Evolutionary conservation across 1,140 invertebrate genomes (phyloP).

Genomic region (Catajapyx aquilonaris): DNA sequence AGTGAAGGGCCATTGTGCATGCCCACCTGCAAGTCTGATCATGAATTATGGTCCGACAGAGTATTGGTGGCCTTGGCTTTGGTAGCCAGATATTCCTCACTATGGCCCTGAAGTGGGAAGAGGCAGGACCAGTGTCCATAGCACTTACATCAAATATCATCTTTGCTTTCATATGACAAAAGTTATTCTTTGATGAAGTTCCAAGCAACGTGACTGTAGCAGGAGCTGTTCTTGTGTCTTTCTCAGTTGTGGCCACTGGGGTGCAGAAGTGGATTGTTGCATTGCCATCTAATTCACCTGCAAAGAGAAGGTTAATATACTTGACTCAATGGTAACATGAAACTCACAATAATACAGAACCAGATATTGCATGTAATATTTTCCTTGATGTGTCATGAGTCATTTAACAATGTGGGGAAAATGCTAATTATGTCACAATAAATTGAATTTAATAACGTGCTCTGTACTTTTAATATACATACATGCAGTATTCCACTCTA

Average conservation of each 20-base stretch:
- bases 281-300: too few species aligned
- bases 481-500: too few species aligned
- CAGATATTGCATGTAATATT: too few species aligned
- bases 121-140: neutral
- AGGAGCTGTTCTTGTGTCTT: slow-evolving; percentile 63
- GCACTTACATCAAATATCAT: neutral
- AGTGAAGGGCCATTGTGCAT: neutral
- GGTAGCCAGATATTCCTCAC: neutral
- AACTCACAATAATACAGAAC: too few species aligned
- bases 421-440: too few species aligned
- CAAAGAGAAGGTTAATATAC: too few species aligned
- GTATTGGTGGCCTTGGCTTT: neutral
- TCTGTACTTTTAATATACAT: too few species aligned
- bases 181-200: too few species aligned
- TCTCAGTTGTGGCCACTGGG: slow-evolving; percentile 63
- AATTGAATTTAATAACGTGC: too few species aligned
- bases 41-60: neutral
- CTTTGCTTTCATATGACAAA: neutral
- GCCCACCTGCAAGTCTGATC: neutral
- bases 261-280: slow-evolving; percentile 66
- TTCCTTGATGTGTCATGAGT: too few species aligned
- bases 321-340: too few species aligned
- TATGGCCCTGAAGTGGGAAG: neutral
- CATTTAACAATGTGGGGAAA: too few species aligned
- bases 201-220: slow-evolving; percentile 53